These are phyloP conservation scores for Chelonus insularis DNA, from an alignment of 1,140 invertebrate species.

Conservation along the genomic window DNA sequence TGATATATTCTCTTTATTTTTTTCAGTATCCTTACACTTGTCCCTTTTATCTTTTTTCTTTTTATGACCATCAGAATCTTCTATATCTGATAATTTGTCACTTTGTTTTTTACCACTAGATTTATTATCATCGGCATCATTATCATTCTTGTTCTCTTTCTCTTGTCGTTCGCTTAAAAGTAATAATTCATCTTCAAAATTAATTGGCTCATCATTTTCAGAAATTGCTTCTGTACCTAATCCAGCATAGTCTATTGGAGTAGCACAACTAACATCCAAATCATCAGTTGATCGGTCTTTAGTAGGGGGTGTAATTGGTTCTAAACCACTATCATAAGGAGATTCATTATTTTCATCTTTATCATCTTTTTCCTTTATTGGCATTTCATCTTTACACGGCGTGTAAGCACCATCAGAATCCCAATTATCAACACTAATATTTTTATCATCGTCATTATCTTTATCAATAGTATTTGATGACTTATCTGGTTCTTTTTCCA, in stretches of 20 bases:
- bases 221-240: slow-evolving; percentile 56
- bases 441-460: slow-evolving; percentile 8
- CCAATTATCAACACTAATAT: slow-evolving; percentile 34
- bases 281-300: slow-evolving; percentile 49
- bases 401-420: slow-evolving; percentile 56
- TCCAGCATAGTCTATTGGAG: slow-evolving; percentile 52
- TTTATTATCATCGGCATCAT: slow-evolving; percentile 51
- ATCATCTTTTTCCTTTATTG: slow-evolving; percentile 38
- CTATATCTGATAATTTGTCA: slow-evolving; percentile 28
- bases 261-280: slow-evolving; percentile 45
- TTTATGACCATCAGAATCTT: slow-evolving; percentile 53
- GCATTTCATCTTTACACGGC: slow-evolving; percentile 53
- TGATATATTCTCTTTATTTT: slow-evolving; percentile 63
- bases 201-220: slow-evolving; percentile 52
- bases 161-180: slow-evolving; percentile 39
- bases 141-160: slow-evolving; percentile 56
- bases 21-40: slow-evolving; percentile 61
- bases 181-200: slow-evolving; percentile 50
- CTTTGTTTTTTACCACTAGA: slow-evolving; percentile 38
- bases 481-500: too few species aligned
- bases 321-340: slow-evolving; percentile 43
- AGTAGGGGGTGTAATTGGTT: slow-evolving; percentile 51
- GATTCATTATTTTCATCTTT: slow-evolving; percentile 20
- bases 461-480: too few species aligned
- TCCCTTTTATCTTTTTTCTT: slow-evolving; percentile 54